Percentiles rank a stretch among this genome's conserved stretches.
These are phyloP conservation scores for Empis stercorea DNA, from an alignment of 2,888 invertebrate genomes.

Conservation along the genomic window DNA sequence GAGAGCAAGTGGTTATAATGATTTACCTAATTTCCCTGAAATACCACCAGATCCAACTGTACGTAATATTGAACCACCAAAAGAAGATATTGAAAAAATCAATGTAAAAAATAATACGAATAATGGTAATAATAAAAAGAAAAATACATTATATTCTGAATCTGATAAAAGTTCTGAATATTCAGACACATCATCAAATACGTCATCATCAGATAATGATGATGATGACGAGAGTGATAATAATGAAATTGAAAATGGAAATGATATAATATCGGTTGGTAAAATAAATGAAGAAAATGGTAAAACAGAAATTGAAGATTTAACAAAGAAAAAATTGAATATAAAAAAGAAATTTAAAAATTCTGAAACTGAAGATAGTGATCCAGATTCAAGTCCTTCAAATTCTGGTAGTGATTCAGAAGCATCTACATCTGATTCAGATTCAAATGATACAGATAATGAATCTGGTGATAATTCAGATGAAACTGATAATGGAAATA, in stretches of 20 bases:
- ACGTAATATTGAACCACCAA: slow-evolving; percentile 50
- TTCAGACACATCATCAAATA: slow-evolving; percentile 16
- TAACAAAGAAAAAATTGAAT: slow-evolving; percentile 8
- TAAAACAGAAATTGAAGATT: slow-evolving; percentile 4
- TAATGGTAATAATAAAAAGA: slow-evolving; percentile 29
- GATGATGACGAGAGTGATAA: not conserved
- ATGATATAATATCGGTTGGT: not conserved
- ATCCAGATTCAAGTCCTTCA: slow-evolving; percentile 4
- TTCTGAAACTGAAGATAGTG: slow-evolving; percentile 10
- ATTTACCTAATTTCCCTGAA: slow-evolving; percentile 73
- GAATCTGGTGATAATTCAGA: slow-evolving; percentile 6
- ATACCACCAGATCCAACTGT: slow-evolving; percentile 59
- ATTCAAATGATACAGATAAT: slow-evolving; percentile 11
- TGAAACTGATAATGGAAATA: slow-evolving; percentile 28
- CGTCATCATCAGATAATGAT: not conserved
- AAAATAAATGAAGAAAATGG: slow-evolving; percentile 6
- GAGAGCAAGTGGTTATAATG: slow-evolving; percentile 75
- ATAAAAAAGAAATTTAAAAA: slow-evolving; percentile 6
- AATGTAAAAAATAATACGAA: slow-evolving; percentile 13
- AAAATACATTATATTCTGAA: slow-evolving; percentile 49
- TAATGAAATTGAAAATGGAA: not conserved
- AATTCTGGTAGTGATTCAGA: slow-evolving; percentile 10
- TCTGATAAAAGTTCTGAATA: slow-evolving; percentile 32
- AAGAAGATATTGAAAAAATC: slow-evolving; percentile 27
- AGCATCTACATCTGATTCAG: slow-evolving; percentile 9